Conservation (phyloP, 2,888 invertebrate species). For the Harmothoe impar region DNA sequence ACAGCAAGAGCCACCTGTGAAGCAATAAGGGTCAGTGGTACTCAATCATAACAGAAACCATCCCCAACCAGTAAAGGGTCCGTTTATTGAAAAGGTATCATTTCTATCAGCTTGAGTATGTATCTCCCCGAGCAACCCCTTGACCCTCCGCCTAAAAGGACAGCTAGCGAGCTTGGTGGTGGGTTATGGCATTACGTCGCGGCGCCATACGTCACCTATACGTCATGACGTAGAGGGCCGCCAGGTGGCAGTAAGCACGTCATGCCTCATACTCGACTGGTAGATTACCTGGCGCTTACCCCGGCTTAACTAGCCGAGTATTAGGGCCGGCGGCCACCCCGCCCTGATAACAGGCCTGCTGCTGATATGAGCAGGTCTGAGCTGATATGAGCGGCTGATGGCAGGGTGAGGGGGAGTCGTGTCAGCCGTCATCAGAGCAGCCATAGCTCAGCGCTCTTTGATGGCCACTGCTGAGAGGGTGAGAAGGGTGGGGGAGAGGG, state of each 20-base stretch:
- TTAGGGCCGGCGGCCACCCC: background rate
- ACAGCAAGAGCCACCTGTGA: too few species aligned
- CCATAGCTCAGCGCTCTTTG: conserved; percentile 46
- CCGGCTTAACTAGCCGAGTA: conserved; percentile 43
- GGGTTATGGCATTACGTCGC: background rate
- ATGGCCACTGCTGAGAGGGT: background rate
- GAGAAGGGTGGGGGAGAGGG: background rate
- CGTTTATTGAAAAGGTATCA: too few species aligned
- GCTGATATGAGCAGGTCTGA: conserved; percentile 3
- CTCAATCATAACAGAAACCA: too few species aligned
- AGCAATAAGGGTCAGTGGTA: too few species aligned
- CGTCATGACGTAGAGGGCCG: background rate
- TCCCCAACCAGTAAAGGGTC: too few species aligned
- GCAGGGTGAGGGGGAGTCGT: background rate
- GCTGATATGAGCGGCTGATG: background rate
- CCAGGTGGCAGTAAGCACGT: too few species aligned
- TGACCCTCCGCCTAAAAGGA: background rate
- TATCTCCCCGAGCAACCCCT: too few species aligned
- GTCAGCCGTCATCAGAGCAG: background rate
- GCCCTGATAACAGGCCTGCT: conserved; percentile 9
- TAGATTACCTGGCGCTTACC: conserved; percentile 53
- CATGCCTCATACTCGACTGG: background rate
- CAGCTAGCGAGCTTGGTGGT: background rate
- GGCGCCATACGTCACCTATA: background rate
- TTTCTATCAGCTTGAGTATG: too few species aligned